Evolutionary conservation across 2,113 vertebrate genomes (phyloP).

Genomic region (Mionectes macconnelli): DNA sequence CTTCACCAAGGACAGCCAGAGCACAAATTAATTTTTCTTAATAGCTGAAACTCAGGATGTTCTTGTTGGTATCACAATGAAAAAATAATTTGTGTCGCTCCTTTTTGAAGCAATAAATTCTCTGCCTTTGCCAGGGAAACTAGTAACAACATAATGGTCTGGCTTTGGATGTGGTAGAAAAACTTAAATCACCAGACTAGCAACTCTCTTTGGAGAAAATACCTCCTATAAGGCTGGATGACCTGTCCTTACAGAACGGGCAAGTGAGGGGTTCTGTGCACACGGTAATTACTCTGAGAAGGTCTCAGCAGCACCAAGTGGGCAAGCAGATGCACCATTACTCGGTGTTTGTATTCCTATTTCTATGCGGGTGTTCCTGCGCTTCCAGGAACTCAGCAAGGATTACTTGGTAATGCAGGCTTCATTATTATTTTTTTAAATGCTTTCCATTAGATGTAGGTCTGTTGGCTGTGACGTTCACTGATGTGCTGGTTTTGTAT

Average conservation of each 20-base stretch:
- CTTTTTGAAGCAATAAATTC: background rate
- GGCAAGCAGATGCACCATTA: background rate
- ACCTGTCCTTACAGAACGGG: background rate
- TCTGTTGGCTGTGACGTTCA: background rate
- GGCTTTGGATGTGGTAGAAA: background rate
- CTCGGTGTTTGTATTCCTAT: conserved; percentile 5
- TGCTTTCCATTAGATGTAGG: conserved; percentile 28
- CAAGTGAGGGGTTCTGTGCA: background rate
- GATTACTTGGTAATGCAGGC: conserved; percentile 21
- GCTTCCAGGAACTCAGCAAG: conserved; percentile 34
- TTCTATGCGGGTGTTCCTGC: background rate
- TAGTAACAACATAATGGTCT: background rate
- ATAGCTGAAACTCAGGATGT: background rate
- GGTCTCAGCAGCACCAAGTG: background rate
- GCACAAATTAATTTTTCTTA: background rate
- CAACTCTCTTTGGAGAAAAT: background rate
- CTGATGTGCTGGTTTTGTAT: conserved; percentile 45
- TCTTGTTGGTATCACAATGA: background rate
- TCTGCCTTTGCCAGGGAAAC: background rate
- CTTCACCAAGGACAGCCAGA: background rate
- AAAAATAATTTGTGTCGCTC: background rate
- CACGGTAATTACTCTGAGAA: background rate
- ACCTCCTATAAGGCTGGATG: background rate
- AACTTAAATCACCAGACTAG: background rate
- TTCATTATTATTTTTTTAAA: conserved; percentile 9